Percentiles rank a stretch among this genome's conserved stretches.
Conservation (phyloP, 2,113 vertebrate species). For the Lepus timidus region DNA sequence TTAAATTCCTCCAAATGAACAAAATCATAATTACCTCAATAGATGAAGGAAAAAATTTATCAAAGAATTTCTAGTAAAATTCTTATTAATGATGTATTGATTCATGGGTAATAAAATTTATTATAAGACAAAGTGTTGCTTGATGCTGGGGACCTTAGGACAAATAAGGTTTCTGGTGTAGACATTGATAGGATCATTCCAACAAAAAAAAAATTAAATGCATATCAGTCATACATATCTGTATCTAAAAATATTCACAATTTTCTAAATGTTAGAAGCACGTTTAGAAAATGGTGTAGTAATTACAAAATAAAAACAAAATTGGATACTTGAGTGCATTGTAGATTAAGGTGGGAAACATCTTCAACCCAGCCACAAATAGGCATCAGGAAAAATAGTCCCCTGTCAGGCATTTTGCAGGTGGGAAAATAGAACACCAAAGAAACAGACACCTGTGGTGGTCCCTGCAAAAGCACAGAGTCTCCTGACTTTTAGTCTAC, state of each 20-base stretch:
- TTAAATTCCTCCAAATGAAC: neutral
- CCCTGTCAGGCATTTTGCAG: neutral
- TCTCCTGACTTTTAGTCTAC: neutral
- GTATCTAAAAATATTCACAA: neutral
- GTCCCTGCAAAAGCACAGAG: rapidly evolving
- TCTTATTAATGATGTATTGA: neutral
- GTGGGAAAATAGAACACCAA: rapidly evolving
- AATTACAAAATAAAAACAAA: neutral
- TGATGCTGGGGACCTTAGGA: neutral
- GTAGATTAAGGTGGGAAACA: neutral
- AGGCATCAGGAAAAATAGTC: neutral
- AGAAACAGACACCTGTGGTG: neutral
- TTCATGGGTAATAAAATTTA: neutral
- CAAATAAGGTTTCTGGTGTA: neutral
- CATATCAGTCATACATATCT: neutral
- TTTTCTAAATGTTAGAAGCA: neutral
- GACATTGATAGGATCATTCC: neutral
- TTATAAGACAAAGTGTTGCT: neutral
- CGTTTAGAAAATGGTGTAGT: neutral
- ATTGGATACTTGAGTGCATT: neutral
- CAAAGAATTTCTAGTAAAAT: neutral
- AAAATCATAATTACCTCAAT: neutral
- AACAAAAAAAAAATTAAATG: neutral
- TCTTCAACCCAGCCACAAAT: neutral
- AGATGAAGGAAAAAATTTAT: conserved; percentile 1